Evolutionary conservation across 2,888 invertebrate genomes (phyloP), one percentile per base, ranked within the genome.

Genomic region (Dryomyza anilis): DNA sequence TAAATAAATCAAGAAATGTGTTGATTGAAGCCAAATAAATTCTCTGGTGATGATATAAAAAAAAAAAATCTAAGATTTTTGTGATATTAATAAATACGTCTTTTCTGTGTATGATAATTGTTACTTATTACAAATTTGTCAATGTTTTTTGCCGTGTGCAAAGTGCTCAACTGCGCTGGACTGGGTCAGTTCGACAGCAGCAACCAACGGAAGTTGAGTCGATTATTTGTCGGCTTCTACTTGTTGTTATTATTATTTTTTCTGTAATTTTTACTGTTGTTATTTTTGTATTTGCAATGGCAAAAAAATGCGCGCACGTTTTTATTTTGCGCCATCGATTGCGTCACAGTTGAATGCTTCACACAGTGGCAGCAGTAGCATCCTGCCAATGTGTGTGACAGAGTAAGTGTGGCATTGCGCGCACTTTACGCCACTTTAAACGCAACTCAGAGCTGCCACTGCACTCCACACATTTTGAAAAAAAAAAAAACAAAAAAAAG

Each of bases 131-230:
- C n/a, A n/a, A n/a, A n/a, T n/a, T n/a, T n/a, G n/a, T n/a, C n/a
- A n/a, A n/a, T n/a, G n/a, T n/a, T n/a, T n/a, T n/a, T n/a, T n/a
- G n/a, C n/a, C n/a, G n/a, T n/a, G n/a, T n/a, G n/a, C n/a, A n/a
- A n/a, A n/a, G n/a, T n/a, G n/a, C n/a, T n/a, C n/a, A n/a, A n/a
- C n/a, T n/a, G n/a, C n/a, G n/a, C n/a, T n/a, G n/a, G n/a, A n/a
- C n/a, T n/a, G n/a, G n/a, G n/a, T n/a, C n/a, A n/a, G n/a, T n/a
- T n/a, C 43, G 8, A 29, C 58, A 3, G 45, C 25, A 43, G 50
- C 46, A n/a, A n/a, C 25, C 74, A 76, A 73, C 78, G 77, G 77
- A 77, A 77, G 76, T 78, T 65, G 78, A 77, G 73, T 77, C 77
- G 78, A 78, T 78, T 78, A 74, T 75, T 75, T 74, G 76, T 73